Evolutionary conservation across 2,888 invertebrate genomes (phyloP), one percentile per base, ranked within the genome.

Genomic region (Drymonia ruficornis): DNA sequence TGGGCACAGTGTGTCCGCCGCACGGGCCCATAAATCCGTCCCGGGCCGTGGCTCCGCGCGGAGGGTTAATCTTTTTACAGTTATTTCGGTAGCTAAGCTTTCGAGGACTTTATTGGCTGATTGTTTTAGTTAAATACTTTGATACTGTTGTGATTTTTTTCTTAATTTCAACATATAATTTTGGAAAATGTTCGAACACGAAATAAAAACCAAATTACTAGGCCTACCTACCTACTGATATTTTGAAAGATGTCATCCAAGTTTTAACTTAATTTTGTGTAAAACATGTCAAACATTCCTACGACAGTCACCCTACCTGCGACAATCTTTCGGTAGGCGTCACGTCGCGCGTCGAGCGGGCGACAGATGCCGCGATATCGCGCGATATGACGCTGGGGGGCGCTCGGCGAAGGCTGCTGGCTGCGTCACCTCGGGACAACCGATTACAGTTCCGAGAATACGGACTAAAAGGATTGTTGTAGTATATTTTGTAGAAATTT

Each of bases 41-140:
- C 52, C 61, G 58, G 61, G 74, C 62, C 64, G 58, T 51, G 50
- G 29, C 52, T 57, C 51, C 49, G 59, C 63, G 55, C 36, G 49
- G 57, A 56, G 13, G 43, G 69, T 69, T 72, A 68, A 70, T 70
- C 69, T 59, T 53, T 61, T 31, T 48, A 65, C 70, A 60, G 72
- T 63, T 70, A 72, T 65, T 65, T 58, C 61, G 70, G 72, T 59
- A 68, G 49, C 43, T 18, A 19, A 43, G 43, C 12, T 19, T 43
- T 19, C 5, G 13, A 43, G 19, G 13, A 23, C 43, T 59, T 49
- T 61, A 53, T 57, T 16, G 53, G 54, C 57, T 52, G 58, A 55
- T 59, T 23, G 23, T 7, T 23, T 56, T 50, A 29, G 40, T 29
- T 50, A 12, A 29, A 49, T 45, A 49, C 46, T 49, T 43, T n/a